Evolutionary conservation across 2,797 vertebrate genomes (phyloP).

Genomic region (Neostethus bicornis): DNA sequence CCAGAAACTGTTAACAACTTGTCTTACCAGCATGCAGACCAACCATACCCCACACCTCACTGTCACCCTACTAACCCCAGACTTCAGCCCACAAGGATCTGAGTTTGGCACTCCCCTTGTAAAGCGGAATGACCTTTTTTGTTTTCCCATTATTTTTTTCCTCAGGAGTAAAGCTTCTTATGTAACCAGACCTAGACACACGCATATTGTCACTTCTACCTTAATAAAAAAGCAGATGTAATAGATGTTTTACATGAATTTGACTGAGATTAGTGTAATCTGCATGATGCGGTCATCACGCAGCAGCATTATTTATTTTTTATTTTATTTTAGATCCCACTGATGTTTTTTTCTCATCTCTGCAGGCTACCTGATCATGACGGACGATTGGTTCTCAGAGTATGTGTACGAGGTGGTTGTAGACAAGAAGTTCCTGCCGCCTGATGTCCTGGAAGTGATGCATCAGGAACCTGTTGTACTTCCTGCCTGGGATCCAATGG

Average conservation of each 20-base stretch:
- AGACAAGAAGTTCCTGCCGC: slow-evolving; percentile 87
- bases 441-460: slow-evolving; percentile 88
- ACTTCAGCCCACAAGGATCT: too few species aligned
- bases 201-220: background rate
- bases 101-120: too few species aligned
- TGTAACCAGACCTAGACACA: background rate
- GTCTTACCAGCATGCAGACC: too few species aligned
- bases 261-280: background rate
- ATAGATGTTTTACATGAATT: background rate
- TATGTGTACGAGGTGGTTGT: slow-evolving; percentile 97
- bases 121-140: too few species aligned
- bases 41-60: too few species aligned
- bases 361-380: slow-evolving; percentile 97
- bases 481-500: slow-evolving; percentile 99
- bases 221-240: background rate
- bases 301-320: background rate
- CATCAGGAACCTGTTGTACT: slow-evolving; percentile 88
- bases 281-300: background rate
- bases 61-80: too few species aligned
- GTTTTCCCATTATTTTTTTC: background rate
- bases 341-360: slow-evolving; percentile 12
- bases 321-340: background rate
- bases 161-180: background rate
- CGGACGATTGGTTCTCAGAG: slow-evolving; percentile 97
- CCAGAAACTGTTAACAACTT: too few species aligned